phyloP scores from a whole-genome alignment of 30 jellyfish, hydroid and myxozoan species.

The Hydractinia echinata region DNA sequence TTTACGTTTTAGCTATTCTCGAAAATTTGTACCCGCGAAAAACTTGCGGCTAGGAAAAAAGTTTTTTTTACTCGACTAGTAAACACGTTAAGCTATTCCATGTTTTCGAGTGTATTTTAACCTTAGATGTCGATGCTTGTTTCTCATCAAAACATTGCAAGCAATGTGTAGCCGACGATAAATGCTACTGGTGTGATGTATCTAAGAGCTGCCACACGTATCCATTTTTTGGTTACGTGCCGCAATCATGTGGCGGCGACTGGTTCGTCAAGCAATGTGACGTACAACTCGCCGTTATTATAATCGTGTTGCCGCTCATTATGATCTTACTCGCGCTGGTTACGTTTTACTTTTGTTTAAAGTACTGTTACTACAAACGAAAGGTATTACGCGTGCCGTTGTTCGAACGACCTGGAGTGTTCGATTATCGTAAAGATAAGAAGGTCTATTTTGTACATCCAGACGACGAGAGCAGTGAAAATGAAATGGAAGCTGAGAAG shows the following conservation, averaged over 20 bases:
- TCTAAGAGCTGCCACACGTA: conserved; percentile 87
- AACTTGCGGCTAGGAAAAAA: too few relatives aligned
- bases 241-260: conserved; percentile 89
- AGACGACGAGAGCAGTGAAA: conserved; percentile 75
- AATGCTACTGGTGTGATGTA: conserved; percentile 94
- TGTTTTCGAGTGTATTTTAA: too few relatives aligned
- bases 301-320: conserved; percentile 73
- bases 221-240: conserved; percentile 94
- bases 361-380: conserved; percentile 75
- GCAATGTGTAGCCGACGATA: conserved; percentile 62
- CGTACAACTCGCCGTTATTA: conserved; percentile 83
- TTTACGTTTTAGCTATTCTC: too few relatives aligned
- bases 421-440: conserved; percentile 78
- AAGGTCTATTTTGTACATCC: conserved; percentile 87
- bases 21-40: too few relatives aligned
- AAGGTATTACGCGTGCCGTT: conserved; percentile 72
- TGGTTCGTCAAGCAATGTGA: conserved; percentile 95
- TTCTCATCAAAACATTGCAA: conserved; percentile 40
- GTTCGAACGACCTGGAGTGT: conserved; percentile 86
- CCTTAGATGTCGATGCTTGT: conserved; percentile 49
- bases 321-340: conserved; percentile 80
- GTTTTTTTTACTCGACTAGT: too few relatives aligned
- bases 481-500: conserved; percentile 73
- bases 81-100: too few relatives aligned
- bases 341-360: conserved; percentile 81